Percentiles rank a stretch among this genome's conserved stretches.
Conservation (phyloP, 2,797 vertebrate species). For the Tokudaia tokunoshimensis region DNA sequence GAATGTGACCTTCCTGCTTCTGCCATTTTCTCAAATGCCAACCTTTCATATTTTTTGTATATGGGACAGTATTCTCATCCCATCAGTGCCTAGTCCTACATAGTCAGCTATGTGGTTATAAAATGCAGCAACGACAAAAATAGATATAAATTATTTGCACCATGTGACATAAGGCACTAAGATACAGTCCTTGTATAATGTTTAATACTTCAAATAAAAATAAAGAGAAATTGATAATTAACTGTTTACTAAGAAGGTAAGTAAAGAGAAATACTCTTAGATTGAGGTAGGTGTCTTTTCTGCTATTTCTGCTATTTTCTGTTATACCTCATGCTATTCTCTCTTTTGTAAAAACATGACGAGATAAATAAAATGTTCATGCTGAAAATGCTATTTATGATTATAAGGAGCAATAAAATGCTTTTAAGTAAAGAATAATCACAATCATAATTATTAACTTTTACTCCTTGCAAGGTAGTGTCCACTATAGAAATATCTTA, state of each 20-base stretch:
- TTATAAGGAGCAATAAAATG: slow-evolving; percentile 57
- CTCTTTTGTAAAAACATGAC: slow-evolving; percentile 86
- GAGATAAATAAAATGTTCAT: slow-evolving; percentile 89
- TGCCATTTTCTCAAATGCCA: slow-evolving; percentile 49
- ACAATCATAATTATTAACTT: slow-evolving; percentile 68
- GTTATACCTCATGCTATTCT: slow-evolving; percentile 40
- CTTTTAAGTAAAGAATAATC: slow-evolving; percentile 63
- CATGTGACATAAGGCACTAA: slow-evolving; percentile 43
- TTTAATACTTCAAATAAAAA: slow-evolving; percentile 44
- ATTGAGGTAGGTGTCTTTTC: slow-evolving; percentile 49
- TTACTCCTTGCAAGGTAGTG: slow-evolving; percentile 52
- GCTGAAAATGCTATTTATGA: slow-evolving; percentile 69
- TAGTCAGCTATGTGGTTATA: slow-evolving; percentile 42
- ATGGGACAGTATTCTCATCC: background rate
- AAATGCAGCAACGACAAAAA: slow-evolving; percentile 57
- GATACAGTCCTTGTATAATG: background rate
- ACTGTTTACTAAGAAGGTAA: slow-evolving; percentile 58
- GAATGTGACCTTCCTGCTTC: background rate
- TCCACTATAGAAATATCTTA: slow-evolving; percentile 20
- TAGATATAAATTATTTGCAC: slow-evolving; percentile 69
- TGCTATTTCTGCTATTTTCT: slow-evolving; percentile 53
- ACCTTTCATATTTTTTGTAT: background rate
- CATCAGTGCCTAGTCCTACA: background rate
- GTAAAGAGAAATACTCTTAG: slow-evolving; percentile 67
- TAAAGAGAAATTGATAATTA: slow-evolving; percentile 65